phyloP scores from a whole-genome alignment of 2,888 invertebrate genomes.

The Campoletis raptor region DNA sequence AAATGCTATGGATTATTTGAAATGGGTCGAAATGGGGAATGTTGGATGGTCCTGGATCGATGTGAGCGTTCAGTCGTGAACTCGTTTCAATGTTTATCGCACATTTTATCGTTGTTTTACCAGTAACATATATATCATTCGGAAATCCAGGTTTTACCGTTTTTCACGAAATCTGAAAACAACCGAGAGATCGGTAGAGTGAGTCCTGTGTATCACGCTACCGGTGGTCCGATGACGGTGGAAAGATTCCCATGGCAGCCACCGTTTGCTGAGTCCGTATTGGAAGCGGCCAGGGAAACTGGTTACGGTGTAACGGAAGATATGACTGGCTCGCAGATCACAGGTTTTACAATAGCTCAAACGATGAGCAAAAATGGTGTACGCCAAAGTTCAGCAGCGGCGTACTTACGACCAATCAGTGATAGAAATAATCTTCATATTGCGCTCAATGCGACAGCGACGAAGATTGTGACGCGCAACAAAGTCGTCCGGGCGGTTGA shows the following conservation, averaged over 20 bases:
- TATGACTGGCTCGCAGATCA: slow-evolving; percentile 87
- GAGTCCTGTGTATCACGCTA: slow-evolving; percentile 87
- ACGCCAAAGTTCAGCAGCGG: slow-evolving; percentile 87
- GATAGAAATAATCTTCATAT: slow-evolving; percentile 87
- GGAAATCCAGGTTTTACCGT: slow-evolving; percentile 87
- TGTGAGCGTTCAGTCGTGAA: slow-evolving; percentile 67
- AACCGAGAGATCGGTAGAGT: slow-evolving; percentile 88
- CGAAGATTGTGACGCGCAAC: slow-evolving; percentile 86
- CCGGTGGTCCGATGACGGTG: slow-evolving; percentile 88
- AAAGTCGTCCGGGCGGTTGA: slow-evolving; percentile 87
- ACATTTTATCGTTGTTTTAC: neutral
- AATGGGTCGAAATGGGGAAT: slow-evolving; percentile 90
- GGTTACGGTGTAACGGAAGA: slow-evolving; percentile 88
- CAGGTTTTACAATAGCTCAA: slow-evolving; percentile 89
- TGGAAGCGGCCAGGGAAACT: slow-evolving; percentile 87
- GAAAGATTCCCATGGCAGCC: slow-evolving; percentile 89
- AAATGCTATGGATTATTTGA: slow-evolving; percentile 90
- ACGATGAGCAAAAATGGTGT: slow-evolving; percentile 88
- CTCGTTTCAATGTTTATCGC: neutral
- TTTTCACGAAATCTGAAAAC: slow-evolving; percentile 89
- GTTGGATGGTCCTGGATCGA: slow-evolving; percentile 91
- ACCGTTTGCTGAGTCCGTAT: slow-evolving; percentile 87
- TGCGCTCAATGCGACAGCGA: slow-evolving; percentile 87
- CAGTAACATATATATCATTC: neutral
- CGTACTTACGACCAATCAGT: slow-evolving; percentile 87